These are phyloP conservation scores for Pandemis corylana DNA, from an alignment of 2,888 invertebrate species.

Conservation along the genomic window DNA sequence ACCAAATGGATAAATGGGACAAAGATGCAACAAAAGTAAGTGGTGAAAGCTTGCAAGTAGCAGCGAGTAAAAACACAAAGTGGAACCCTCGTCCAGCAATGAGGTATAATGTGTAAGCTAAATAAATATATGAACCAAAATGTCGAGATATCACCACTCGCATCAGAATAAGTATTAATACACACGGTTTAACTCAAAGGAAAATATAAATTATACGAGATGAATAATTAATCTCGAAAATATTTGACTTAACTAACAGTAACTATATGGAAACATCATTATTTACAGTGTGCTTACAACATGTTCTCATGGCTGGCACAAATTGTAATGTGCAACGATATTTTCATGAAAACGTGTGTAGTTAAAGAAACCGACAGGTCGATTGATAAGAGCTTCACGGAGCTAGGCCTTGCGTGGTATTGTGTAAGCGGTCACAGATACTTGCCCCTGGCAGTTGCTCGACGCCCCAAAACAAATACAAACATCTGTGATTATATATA, in stretches of 20 bases:
- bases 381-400: constrained; percentile 76
- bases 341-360: constrained; percentile 76
- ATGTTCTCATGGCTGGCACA: constrained; percentile 67
- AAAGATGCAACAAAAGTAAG: not conserved
- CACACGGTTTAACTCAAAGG: not conserved
- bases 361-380: constrained; percentile 76
- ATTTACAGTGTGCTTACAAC: constrained; percentile 70
- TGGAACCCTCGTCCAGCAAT: not conserved
- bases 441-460: constrained; percentile 77
- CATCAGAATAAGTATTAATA: not conserved
- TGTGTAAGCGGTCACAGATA: constrained; percentile 83
- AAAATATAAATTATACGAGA: not conserved
- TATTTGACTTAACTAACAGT: not conserved
- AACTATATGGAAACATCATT: not conserved
- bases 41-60: not conserved
- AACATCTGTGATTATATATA: constrained; percentile 10
- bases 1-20: not conserved
- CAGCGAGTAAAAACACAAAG: not conserved
- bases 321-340: constrained; percentile 45
- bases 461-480: constrained; percentile 55
- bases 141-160: not conserved
- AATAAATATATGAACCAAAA: not conserved
- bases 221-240: not conserved
- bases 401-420: constrained; percentile 83
- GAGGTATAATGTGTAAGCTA: not conserved